These are phyloP conservation scores for Micromussa lordhowensis DNA, from an alignment of 92 coral and sea anemone species.

Conservation along the genomic window DNA sequence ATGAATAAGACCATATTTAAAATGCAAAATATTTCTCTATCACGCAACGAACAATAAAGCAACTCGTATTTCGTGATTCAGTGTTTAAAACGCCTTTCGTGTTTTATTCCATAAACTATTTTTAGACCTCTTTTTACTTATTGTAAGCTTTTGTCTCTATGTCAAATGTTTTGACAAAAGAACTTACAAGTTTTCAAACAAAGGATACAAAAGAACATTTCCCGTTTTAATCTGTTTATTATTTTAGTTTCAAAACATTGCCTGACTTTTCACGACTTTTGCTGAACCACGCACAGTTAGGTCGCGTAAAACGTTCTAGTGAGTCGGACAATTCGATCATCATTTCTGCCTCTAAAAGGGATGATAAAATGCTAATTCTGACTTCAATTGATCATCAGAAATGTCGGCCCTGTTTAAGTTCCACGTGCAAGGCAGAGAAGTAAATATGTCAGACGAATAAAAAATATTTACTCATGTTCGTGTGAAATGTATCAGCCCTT, in stretches of 20 bases:
- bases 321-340: neutral
- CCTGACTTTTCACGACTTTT: constrained; percentile 1
- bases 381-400: neutral
- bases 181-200: constrained; percentile 26
- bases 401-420: neutral
- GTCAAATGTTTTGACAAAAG: neutral
- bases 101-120: neutral
- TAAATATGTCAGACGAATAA: neutral
- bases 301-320: neutral
- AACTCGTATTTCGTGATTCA: constrained; percentile 9
- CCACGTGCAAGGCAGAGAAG: neutral
- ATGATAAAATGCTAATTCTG: neutral
- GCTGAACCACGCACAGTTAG: neutral
- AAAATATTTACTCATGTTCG: neutral
- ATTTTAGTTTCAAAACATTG: neutral
- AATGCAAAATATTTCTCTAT: neutral
- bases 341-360: neutral
- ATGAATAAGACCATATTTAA: neutral
- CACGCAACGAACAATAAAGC: neutral
- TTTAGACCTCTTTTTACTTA: constrained; percentile 9
- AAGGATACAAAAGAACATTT: constrained; percentile 8
- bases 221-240: neutral
- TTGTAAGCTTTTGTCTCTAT: constrained; percentile 5
- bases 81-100: neutral
- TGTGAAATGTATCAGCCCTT: neutral